phyloP scores from a whole-genome alignment of 2,888 invertebrate species.

The Caenorhabditis japonica region DNA sequence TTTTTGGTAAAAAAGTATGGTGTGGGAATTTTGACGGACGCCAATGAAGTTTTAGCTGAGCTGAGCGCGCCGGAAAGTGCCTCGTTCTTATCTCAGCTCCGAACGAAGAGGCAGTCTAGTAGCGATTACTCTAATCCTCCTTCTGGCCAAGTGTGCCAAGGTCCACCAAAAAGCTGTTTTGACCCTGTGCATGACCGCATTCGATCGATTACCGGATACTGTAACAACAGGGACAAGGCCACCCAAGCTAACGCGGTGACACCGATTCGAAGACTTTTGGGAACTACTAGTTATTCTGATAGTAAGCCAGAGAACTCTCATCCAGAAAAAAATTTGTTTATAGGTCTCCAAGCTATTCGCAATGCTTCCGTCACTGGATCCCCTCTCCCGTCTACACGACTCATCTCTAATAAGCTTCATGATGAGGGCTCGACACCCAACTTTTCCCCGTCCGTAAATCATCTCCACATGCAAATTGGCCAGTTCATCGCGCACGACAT shows the following conservation, averaged over 20 bases:
- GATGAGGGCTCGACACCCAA: constrained; percentile 36
- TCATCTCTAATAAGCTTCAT: constrained; percentile 55
- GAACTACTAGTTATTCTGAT: constrained; percentile 84
- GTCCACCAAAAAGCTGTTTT: constrained; percentile 35
- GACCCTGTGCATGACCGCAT: constrained; percentile 37
- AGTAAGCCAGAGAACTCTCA: no score
- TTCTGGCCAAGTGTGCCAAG: constrained; percentile 19
- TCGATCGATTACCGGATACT: constrained; percentile 84
- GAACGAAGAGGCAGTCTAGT: constrained; percentile 19
- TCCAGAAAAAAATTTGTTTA: no score
- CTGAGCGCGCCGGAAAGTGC: background rate
- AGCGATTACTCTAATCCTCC: constrained; percentile 10
- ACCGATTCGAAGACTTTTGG: constrained; percentile 86
- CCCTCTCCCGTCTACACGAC: constrained; percentile 53
- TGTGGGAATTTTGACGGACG: constrained; percentile 23
- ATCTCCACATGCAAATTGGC: constrained; percentile 88
- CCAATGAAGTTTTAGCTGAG: constrained; percentile 41
- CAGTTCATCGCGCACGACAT: constrained; percentile 94
- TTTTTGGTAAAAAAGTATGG: constrained; percentile 44
- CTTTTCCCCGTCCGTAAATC: constrained; percentile 47
- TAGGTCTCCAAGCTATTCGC: constrained; percentile 45
- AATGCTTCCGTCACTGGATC: constrained; percentile 42
- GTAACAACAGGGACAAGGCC: constrained; percentile 86
- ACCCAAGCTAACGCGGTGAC: constrained; percentile 88
- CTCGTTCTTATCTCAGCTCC: constrained; percentile 8